A percentile compares a stretch with the other conserved stretches of the same genome.
phyloP scores from a whole-genome alignment of 37 sponge, comb jelly and placozoan species.

The Axinella damicornis region DNA sequence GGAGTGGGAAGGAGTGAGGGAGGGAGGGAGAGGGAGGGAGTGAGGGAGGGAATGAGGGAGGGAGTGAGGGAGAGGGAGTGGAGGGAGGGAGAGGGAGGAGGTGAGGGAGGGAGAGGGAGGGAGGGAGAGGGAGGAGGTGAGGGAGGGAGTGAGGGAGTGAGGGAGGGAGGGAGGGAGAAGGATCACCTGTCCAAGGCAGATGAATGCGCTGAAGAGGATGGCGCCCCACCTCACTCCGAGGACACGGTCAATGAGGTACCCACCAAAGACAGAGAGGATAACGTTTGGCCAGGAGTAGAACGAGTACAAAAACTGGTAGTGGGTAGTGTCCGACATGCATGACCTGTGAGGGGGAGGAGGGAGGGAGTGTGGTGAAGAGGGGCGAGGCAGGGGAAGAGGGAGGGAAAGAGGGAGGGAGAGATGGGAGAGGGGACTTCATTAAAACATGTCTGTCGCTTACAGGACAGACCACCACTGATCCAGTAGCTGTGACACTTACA shows the following conservation, averaged over 20 bases:
- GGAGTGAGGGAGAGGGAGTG: no score
- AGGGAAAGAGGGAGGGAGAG: no score
- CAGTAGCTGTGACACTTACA: no score
- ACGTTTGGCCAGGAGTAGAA: slow-evolving; percentile 99
- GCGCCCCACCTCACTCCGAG: slow-evolving; percentile 91
- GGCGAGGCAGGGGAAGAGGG: no score
- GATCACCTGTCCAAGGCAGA: slow-evolving; percentile 84
- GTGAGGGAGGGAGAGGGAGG: slow-evolving; percentile 6
- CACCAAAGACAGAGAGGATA: slow-evolving; percentile 94
- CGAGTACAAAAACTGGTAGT: slow-evolving; percentile 89
- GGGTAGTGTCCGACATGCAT: slow-evolving; percentile 61
- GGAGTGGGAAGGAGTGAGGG: background rate
- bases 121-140: background rate
- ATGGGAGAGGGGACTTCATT: no score
- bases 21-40: no score
- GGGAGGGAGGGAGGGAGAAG: background rate
- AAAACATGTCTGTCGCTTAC: no score
- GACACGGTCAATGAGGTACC: slow-evolving; percentile 91
- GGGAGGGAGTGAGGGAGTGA: background rate
- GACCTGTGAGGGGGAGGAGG: slow-evolving; percentile 41
- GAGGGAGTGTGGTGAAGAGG: no score
- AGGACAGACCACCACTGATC: no score
- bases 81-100: no score
- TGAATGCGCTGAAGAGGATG: slow-evolving; percentile 75
- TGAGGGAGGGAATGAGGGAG: background rate